Evolutionary conservation across 2,888 invertebrate species (phyloP).

Genomic region (Lutraria lutraria): DNA sequence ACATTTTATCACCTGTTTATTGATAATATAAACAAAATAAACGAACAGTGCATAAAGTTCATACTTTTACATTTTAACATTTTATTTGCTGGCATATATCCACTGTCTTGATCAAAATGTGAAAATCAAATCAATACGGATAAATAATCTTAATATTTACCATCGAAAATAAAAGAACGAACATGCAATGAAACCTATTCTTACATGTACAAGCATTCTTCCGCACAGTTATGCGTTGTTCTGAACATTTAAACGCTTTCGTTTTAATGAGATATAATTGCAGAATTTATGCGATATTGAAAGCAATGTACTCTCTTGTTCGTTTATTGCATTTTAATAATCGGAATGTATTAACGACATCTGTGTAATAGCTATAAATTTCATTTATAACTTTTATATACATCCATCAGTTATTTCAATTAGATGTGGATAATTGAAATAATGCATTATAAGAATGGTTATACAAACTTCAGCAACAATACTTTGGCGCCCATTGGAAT

Average conservation of each 20-base stretch:
- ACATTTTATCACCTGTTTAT: too few relatives aligned
- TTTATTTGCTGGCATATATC: too few relatives aligned
- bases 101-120: too few relatives aligned
- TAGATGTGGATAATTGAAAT: background rate
- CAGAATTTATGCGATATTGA: slow-evolving; percentile 5
- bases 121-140: too few relatives aligned
- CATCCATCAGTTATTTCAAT: background rate
- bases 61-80: too few relatives aligned
- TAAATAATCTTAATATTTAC: too few relatives aligned
- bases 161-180: too few relatives aligned
- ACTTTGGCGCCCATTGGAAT: background rate
- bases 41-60: too few relatives aligned
- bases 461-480: background rate
- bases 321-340: slow-evolving; percentile 4
- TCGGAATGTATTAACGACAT: background rate
- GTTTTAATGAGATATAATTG: background rate
- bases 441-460: background rate
- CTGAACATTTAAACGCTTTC: background rate
- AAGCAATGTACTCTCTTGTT: background rate
- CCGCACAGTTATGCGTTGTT: background rate
- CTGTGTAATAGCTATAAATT: background rate
- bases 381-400: background rate
- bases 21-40: too few relatives aligned
- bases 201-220: too few relatives aligned
- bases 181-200: too few relatives aligned